Conservation (phyloP, 2,888 invertebrate species). For the Athripsodes cinereus region DNA sequence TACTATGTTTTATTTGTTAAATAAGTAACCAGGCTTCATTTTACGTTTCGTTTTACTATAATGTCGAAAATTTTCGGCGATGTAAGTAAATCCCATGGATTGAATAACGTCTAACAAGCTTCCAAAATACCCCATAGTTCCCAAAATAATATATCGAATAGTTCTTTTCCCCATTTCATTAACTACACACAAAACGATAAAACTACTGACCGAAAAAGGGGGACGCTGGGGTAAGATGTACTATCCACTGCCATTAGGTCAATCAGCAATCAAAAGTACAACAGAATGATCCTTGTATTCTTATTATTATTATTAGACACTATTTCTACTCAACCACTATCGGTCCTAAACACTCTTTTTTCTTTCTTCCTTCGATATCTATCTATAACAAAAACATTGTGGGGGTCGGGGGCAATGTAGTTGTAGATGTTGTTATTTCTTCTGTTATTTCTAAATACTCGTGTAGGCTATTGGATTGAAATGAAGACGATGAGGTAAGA, state of each 20-base stretch:
- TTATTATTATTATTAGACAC: neutral
- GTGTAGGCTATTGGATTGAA: neutral
- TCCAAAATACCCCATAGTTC: too few relatives aligned
- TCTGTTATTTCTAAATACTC: neutral
- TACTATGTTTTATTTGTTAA: too few relatives aligned
- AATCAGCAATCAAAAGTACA: slow-evolving; percentile 2
- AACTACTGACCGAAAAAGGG: slow-evolving; percentile 2
- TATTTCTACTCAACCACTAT: neutral
- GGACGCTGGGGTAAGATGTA: neutral
- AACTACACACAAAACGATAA: neutral
- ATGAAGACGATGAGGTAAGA: slow-evolving; percentile 1
- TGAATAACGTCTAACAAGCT: too few relatives aligned
- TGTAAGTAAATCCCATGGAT: too few relatives aligned
- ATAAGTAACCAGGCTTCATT: too few relatives aligned
- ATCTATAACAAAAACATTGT: neutral
- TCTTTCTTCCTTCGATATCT: neutral
- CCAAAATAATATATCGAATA: neutral
- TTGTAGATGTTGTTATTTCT: too few relatives aligned
- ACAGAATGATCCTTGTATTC: neutral
- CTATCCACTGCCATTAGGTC: neutral
- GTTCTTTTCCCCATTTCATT: neutral
- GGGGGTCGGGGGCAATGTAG: neutral
- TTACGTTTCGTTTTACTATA: too few relatives aligned
- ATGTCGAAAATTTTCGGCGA: too few relatives aligned
- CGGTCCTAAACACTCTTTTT: neutral